Percentiles rank a stretch among this genome's conserved stretches.
Conservation (phyloP, 2,113 vertebrate genomes). For the Perccottus glenii region DNA sequence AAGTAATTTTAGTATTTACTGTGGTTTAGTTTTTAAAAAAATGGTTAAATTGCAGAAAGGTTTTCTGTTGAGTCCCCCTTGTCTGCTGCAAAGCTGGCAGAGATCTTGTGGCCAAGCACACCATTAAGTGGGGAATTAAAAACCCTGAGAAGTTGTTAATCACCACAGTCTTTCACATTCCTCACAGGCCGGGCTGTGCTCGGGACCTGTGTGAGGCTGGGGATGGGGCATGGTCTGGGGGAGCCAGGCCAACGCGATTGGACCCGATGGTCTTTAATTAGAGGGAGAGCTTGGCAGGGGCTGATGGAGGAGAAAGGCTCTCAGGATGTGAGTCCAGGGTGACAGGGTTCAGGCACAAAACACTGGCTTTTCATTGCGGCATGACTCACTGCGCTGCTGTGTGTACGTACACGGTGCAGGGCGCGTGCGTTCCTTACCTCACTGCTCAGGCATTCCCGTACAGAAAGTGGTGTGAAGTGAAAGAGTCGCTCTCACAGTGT, state of each 20-base stretch:
- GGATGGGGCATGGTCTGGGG: conserved; percentile 62
- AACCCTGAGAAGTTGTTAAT: conserved; percentile 72
- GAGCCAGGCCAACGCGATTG: conserved; percentile 67
- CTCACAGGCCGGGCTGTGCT: conserved; percentile 54
- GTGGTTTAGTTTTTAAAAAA: not conserved
- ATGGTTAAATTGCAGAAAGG: conserved; percentile 10
- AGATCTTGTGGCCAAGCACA: conserved; percentile 48
- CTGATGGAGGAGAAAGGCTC: conserved; percentile 79
- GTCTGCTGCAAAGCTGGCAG: conserved; percentile 36
- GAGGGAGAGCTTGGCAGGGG: conserved; percentile 78
- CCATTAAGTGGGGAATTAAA: conserved; percentile 68
- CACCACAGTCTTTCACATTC: conserved; percentile 69
- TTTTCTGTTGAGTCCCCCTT: conserved; percentile 7
- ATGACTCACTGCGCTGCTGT: conserved; percentile 76
- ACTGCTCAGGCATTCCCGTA: conserved; percentile 81
- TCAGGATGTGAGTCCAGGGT: conserved; percentile 81
- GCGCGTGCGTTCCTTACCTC: conserved; percentile 76
- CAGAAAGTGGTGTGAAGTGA: conserved; percentile 79
- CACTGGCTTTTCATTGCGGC: conserved; percentile 81
- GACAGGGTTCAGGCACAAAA: conserved; percentile 82
- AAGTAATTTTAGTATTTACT: not conserved
- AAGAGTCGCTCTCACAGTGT: conserved; percentile 81
- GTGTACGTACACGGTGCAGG: conserved; percentile 16
- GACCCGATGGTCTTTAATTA: conserved; percentile 80
- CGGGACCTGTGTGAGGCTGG: conserved; percentile 53